Evolutionary conservation across 2,113 vertebrate genomes (phyloP).

Genomic region (Halcyon senegalensis): DNA sequence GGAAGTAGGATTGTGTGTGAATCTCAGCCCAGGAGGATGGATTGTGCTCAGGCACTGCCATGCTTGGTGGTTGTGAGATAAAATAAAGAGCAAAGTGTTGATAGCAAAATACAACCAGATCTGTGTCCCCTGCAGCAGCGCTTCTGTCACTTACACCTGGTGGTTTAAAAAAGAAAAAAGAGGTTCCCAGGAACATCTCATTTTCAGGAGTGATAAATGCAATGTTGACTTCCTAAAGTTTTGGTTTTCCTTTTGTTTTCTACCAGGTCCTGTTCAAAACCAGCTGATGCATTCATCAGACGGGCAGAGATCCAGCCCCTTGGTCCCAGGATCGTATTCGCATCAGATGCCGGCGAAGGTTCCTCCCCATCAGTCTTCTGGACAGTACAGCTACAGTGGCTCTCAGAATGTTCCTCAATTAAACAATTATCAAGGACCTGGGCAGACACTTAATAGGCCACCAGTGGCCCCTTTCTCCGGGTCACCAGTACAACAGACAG

Average conservation of each 20-base stretch:
- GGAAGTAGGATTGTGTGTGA: background rate
- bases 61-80: background rate
- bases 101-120: background rate
- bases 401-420: constrained; percentile 77
- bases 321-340: constrained; percentile 74
- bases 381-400: constrained; percentile 78
- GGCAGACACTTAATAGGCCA: constrained; percentile 78
- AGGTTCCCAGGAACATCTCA: background rate
- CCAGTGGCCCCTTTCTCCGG: constrained; percentile 67
- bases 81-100: background rate
- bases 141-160: background rate
- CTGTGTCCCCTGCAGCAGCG: background rate
- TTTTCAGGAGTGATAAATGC: background rate
- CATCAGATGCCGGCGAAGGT: constrained; percentile 80
- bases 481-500: constrained; percentile 55
- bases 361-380: constrained; percentile 72
- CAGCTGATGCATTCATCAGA: constrained; percentile 76
- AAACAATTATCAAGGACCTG: constrained; percentile 79
- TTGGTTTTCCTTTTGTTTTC: background rate
- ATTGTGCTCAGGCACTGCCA: background rate
- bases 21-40: background rate
- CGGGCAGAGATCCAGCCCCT: constrained; percentile 77
- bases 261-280: constrained; percentile 89
- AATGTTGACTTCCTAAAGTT: background rate
- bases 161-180: background rate